These are phyloP conservation scores for Sebastes diploproa DNA, from an alignment of 2,797 vertebrate species.

Conservation along the genomic window DNA sequence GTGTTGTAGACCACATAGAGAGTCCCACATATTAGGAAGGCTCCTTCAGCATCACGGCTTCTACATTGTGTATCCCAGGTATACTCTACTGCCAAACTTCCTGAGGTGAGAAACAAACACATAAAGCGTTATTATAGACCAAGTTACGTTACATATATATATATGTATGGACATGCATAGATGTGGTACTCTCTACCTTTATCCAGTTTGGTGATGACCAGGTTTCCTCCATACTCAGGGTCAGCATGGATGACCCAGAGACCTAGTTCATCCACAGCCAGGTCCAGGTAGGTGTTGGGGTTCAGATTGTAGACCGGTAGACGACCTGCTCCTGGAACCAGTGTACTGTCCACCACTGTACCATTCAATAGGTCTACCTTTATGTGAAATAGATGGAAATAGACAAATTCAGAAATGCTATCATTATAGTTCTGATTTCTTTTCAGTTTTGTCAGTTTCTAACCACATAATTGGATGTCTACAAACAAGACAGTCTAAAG, in stretches of 20 bases:
- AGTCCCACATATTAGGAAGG: slow-evolving; percentile 91
- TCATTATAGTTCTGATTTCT: not conserved
- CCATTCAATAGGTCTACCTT: slow-evolving; percentile 85
- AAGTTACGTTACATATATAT: not conserved
- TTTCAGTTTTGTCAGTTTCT: not conserved
- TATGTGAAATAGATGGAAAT: not conserved
- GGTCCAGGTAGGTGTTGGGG: slow-evolving; percentile 87
- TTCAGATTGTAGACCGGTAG: slow-evolving; percentile 87
- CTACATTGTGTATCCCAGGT: slow-evolving; percentile 91
- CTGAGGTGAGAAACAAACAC: slow-evolving; percentile 30
- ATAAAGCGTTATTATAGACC: not conserved
- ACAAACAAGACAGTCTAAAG: not conserved
- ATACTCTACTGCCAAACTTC: slow-evolving; percentile 82
- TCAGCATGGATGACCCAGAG: slow-evolving; percentile 93
- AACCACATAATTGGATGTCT: not conserved
- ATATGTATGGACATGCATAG: not conserved
- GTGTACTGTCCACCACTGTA: slow-evolving; percentile 81
- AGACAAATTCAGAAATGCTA: not conserved
- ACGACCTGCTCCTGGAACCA: slow-evolving; percentile 86
- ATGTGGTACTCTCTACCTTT: slow-evolving; percentile 32
- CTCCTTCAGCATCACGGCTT: slow-evolving; percentile 89
- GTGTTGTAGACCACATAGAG: slow-evolving; percentile 92
- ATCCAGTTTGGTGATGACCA: slow-evolving; percentile 91
- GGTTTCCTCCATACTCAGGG: slow-evolving; percentile 82
- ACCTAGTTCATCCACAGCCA: slow-evolving; percentile 93